Conservation (phyloP, 1,140 invertebrate species). For the Acromyrmex echinatior region DNA sequence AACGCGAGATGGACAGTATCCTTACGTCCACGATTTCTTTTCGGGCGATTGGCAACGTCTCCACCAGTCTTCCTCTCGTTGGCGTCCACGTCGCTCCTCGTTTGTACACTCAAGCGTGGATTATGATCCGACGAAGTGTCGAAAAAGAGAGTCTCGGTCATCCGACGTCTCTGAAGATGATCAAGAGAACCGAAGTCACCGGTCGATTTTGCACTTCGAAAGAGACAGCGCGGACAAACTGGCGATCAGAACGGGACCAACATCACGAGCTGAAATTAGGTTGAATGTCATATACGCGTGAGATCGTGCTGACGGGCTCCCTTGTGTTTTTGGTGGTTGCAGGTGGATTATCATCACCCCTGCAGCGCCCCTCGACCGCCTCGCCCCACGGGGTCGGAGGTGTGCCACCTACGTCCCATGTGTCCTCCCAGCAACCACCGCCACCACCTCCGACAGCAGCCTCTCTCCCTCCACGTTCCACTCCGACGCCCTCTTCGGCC, state of each 20-base stretch:
- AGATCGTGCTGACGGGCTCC: slow-evolving; percentile 84
- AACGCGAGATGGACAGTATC: slow-evolving; percentile 39
- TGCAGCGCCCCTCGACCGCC: slow-evolving; percentile 86
- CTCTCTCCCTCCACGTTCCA: slow-evolving; percentile 83
- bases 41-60: slow-evolving; percentile 25
- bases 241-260: slow-evolving; percentile 54
- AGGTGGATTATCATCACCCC: slow-evolving; percentile 87
- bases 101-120: slow-evolving; percentile 68
- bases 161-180: slow-evolving; percentile 58
- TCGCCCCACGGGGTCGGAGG: slow-evolving; percentile 85
- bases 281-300: slow-evolving; percentile 61
- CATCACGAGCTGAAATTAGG: slow-evolving; percentile 57
- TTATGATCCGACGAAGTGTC: slow-evolving; percentile 76
- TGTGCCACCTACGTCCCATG: slow-evolving; percentile 84
- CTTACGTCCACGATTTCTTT: slow-evolving; percentile 67
- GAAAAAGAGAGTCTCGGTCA: slow-evolving; percentile 84
- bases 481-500: slow-evolving; percentile 87
- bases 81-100: slow-evolving; percentile 75
- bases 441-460: slow-evolving; percentile 71
- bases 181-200: slow-evolving; percentile 31
- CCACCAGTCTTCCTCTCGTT: slow-evolving; percentile 73
- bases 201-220: slow-evolving; percentile 36
- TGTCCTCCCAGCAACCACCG: slow-evolving; percentile 84
- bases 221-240: slow-evolving; percentile 42
- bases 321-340: slow-evolving; percentile 86